These are phyloP conservation scores for Drosophila lowei DNA, from an alignment of 1,140 invertebrate genomes.

Conservation along the genomic window DNA sequence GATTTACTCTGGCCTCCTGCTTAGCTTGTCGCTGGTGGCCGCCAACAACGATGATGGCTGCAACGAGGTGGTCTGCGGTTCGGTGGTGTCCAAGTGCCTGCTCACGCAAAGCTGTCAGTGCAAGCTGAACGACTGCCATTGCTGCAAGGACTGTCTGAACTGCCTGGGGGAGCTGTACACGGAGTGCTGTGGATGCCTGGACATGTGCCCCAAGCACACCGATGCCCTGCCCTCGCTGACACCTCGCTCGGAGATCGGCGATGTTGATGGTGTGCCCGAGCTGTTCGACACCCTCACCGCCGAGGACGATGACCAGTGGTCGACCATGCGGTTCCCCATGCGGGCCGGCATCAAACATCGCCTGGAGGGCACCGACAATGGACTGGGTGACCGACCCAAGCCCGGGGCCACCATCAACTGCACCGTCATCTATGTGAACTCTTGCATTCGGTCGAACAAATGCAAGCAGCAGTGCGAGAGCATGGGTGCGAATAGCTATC, in stretches of 20 bases:
- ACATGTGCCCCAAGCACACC: constrained; percentile 95
- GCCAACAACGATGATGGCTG: constrained; percentile 60
- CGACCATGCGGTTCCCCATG: constrained; percentile 88
- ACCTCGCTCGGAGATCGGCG: constrained; percentile 93
- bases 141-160: constrained; percentile 95
- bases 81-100: constrained; percentile 97
- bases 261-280: constrained; percentile 91
- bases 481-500: constrained; percentile 81
- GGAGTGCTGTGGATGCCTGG: constrained; percentile 96
- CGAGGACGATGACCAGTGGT: constrained; percentile 90
- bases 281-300: constrained; percentile 92
- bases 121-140: constrained; percentile 94
- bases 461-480: constrained; percentile 84
- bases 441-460: constrained; percentile 94
- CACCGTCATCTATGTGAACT: constrained; percentile 95
- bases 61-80: constrained; percentile 84
- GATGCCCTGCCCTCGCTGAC: constrained; percentile 87
- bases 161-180: constrained; percentile 94
- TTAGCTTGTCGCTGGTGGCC: neutral
- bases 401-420: constrained; percentile 89
- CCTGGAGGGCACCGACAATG: constrained; percentile 41
- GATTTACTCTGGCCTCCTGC: constrained; percentile 7
- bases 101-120: constrained; percentile 97
- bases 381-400: constrained; percentile 3
- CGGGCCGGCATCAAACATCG: constrained; percentile 55